Conservation (phyloP, 2,797 vertebrate species). For the Phataginus tricuspis region DNA sequence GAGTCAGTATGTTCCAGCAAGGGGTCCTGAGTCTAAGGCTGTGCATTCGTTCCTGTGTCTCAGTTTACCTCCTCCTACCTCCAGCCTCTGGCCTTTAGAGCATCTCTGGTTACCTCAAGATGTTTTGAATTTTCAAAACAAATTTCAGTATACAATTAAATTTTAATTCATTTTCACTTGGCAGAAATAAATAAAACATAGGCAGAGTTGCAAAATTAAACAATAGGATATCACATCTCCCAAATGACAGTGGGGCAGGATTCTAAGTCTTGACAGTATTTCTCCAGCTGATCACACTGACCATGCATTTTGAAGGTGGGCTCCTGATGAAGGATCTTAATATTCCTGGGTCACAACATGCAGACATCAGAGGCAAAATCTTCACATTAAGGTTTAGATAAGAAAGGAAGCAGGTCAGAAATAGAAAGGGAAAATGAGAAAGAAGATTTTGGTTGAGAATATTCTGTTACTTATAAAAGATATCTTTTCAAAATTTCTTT, state of each 20-base stretch:
- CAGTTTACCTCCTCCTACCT: neutral
- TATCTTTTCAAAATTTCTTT: neutral
- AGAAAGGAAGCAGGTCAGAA: neutral
- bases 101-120: slow-evolving; percentile 21
- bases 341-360: neutral
- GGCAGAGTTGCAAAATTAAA: neutral
- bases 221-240: neutral
- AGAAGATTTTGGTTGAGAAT: neutral
- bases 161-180: slow-evolving; percentile 54
- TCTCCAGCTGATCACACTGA: neutral
- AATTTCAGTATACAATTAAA: slow-evolving; percentile 65
- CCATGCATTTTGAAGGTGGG: neutral
- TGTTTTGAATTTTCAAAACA: slow-evolving; percentile 47
- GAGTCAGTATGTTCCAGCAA: neutral
- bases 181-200: slow-evolving; percentile 56
- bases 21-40: neutral
- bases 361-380: neutral
- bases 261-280: neutral
- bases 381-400: neutral
- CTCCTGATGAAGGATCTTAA: neutral
- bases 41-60: neutral
- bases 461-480: neutral
- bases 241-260: neutral
- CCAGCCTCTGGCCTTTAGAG: neutral
- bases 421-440: neutral